Conservation (phyloP, 1,140 invertebrate genomes). For the Caenorhabditis tropicalis region DNA sequence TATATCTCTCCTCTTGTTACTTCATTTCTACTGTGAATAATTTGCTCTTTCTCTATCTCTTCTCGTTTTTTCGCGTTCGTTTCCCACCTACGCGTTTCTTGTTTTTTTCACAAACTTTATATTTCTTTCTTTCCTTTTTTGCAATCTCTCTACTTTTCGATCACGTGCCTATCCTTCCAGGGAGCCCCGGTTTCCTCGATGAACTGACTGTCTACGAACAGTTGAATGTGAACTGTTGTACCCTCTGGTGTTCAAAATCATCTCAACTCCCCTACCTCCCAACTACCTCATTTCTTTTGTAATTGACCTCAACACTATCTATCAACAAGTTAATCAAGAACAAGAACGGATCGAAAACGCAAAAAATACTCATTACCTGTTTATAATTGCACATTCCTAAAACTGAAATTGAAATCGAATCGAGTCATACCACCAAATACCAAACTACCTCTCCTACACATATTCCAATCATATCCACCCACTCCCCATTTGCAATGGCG, state of each 20-base stretch:
- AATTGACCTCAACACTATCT: not conserved
- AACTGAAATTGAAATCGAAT: slow-evolving; percentile 29
- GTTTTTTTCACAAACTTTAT: not conserved
- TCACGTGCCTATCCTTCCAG: not conserved
- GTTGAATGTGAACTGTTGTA: slow-evolving; percentile 39
- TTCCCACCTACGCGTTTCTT: not conserved
- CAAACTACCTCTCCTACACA: not conserved
- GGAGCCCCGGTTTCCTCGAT: slow-evolving; percentile 27
- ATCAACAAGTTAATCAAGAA: slow-evolving; percentile 33
- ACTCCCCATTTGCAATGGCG: slow-evolving; percentile 9
- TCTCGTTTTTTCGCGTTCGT: not conserved
- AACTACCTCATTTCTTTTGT: slow-evolving; percentile 41
- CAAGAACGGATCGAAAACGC: not conserved
- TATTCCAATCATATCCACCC: not conserved
- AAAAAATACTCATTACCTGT: not conserved
- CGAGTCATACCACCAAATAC: not conserved
- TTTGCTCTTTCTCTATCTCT: not conserved
- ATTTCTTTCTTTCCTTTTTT: not conserved
- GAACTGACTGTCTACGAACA: not conserved
- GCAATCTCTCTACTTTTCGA: not conserved
- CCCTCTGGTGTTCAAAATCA: slow-evolving; percentile 8
- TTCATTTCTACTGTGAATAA: not conserved
- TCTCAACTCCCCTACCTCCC: not conserved
- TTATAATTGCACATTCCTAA: slow-evolving; percentile 29
- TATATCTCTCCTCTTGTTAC: not conserved